A percentile compares a stretch with the other conserved stretches of the same genome.
Conservation (phyloP, 2,797 vertebrate species). For the Gymnopithys bicolor region DNA sequence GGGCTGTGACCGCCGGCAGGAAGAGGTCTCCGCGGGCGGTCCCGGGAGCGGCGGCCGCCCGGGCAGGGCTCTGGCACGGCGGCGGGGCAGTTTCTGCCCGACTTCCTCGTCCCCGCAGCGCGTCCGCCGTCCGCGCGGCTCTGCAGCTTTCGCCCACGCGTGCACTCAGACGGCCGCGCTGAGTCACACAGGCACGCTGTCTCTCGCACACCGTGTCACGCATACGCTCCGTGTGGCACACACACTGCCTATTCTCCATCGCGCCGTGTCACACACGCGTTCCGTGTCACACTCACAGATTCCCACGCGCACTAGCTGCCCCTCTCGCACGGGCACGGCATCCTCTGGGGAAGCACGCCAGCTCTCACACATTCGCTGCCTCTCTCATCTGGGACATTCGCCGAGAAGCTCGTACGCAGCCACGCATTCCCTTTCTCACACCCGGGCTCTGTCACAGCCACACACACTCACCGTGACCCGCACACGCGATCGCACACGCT, state of each 20-base stretch:
- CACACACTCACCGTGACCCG: neutral
- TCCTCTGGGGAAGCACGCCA: neutral
- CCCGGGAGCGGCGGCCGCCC: too few relatives aligned
- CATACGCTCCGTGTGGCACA: neutral
- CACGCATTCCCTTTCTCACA: neutral
- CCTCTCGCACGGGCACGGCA: neutral
- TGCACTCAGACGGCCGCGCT: constrained; percentile 31
- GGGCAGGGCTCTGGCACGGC: neutral
- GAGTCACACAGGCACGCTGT: constrained; percentile 45
- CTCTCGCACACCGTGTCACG: constrained; percentile 16
- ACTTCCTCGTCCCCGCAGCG: neutral
- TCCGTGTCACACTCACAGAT: neutral
- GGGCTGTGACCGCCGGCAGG: neutral
- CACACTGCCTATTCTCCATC: neutral
- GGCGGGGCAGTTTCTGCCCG: neutral
- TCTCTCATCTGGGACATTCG: neutral
- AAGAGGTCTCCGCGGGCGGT: neutral
- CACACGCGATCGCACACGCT: neutral
- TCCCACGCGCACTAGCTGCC: neutral
- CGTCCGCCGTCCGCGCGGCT: neutral
- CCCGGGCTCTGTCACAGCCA: neutral
- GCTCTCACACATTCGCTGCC: neutral
- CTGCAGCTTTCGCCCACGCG: constrained; percentile 45
- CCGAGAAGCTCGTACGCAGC: neutral
- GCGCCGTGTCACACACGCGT: neutral